Evolutionary conservation across 2,888 invertebrate genomes (phyloP).

Genomic region (Brenthis hecate): DNA sequence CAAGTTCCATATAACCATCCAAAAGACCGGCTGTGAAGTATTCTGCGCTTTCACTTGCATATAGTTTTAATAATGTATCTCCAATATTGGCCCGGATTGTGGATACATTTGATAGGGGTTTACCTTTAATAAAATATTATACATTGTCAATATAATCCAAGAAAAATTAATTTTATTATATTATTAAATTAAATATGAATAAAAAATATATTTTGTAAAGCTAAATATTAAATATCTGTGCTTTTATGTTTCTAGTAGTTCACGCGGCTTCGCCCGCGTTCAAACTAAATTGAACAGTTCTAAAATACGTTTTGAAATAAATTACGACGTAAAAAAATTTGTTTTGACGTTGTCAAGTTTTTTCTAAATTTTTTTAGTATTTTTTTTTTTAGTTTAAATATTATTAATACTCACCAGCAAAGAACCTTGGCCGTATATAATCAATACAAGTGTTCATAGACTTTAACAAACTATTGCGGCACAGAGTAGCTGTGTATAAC

Average conservation of each 20-base stretch:
- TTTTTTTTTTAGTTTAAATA: background rate
- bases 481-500: conserved; percentile 60
- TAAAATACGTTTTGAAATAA: too few relatives aligned
- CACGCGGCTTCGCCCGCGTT: too few relatives aligned
- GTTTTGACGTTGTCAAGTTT: too few relatives aligned
- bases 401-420: conserved; percentile 52
- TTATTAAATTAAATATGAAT: too few relatives aligned
- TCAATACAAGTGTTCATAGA: conserved; percentile 54
- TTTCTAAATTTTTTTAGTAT: background rate
- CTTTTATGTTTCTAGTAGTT: too few relatives aligned
- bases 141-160: background rate
- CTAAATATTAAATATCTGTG: too few relatives aligned
- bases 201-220: too few relatives aligned
- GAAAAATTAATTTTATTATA: too few relatives aligned
- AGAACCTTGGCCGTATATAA: conserved; percentile 55
- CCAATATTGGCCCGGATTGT: conserved; percentile 73
- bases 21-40: conserved; percentile 91
- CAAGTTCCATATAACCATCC: conserved; percentile 89
- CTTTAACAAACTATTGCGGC: conserved; percentile 51
- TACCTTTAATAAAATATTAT: conserved; percentile 50
- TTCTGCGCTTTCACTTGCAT: conserved; percentile 93
- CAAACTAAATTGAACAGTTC: too few relatives aligned
- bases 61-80: conserved; percentile 85
- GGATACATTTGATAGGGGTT: conserved; percentile 59
- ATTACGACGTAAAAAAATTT: too few relatives aligned